These are phyloP conservation scores for Nebria brevicollis DNA, from an alignment of 2,888 invertebrate genomes.

Conservation along the genomic window DNA sequence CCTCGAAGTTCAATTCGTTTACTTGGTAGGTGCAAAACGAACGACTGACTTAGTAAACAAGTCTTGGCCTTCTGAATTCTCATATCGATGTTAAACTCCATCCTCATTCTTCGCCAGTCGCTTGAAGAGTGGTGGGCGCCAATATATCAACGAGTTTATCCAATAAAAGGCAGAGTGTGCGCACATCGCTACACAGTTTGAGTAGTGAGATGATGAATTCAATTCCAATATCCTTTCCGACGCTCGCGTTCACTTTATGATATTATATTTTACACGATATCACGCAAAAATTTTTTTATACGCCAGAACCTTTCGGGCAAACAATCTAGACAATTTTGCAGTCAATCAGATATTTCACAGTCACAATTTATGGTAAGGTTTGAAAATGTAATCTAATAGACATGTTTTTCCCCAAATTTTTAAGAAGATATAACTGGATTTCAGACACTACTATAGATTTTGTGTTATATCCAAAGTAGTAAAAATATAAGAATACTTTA, in stretches of 20 bases:
- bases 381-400: too few relatives aligned
- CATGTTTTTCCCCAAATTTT: too few relatives aligned
- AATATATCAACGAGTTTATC: slow-evolving; percentile 20
- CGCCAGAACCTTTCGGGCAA: neutral
- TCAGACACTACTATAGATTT: too few relatives aligned
- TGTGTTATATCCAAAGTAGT: too few relatives aligned
- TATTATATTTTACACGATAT: slow-evolving; percentile 17
- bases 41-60: neutral
- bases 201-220: slow-evolving; percentile 16
- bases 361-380: neutral
- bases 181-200: neutral
- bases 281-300: neutral
- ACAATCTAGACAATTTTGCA: slow-evolving; percentile 9
- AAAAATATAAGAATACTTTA: too few relatives aligned
- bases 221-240: slow-evolving; percentile 14
- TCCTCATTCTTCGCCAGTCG: neutral
- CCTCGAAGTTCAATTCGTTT: too few relatives aligned
- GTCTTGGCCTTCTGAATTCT: neutral
- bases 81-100: neutral
- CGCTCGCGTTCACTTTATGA: slow-evolving; percentile 14
- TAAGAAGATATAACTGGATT: too few relatives aligned
- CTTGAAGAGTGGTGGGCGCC: neutral
- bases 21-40: neutral
- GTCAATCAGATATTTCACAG: slow-evolving; percentile 18
- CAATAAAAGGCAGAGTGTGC: slow-evolving; percentile 9